Conservation (phyloP, 2,888 invertebrate genomes). For the Sisyra nigra region DNA sequence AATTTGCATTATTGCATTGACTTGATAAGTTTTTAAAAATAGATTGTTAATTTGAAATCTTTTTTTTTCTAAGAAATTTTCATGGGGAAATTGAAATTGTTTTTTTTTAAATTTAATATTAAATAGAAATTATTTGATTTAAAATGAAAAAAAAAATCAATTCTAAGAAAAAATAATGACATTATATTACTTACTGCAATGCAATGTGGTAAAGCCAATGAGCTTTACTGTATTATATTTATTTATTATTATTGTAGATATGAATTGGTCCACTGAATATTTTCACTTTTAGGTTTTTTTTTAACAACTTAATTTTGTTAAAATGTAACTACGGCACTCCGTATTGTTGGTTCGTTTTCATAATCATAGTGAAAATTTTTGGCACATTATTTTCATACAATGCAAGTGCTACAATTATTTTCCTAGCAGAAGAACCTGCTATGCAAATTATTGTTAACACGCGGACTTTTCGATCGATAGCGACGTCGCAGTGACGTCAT, state of each 20-base stretch:
- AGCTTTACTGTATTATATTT: slow-evolving; percentile 3
- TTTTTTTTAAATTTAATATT: too few species aligned
- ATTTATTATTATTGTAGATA: background rate
- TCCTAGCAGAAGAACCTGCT: background rate
- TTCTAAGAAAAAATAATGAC: background rate
- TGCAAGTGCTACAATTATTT: background rate
- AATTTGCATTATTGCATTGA: too few species aligned
- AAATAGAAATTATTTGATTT: too few species aligned
- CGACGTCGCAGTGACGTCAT: slow-evolving; percentile 29
- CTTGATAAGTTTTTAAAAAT: too few species aligned
- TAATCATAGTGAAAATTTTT: background rate
- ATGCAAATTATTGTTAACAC: slow-evolving; percentile 17
- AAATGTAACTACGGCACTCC: background rate
- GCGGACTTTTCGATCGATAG: slow-evolving; percentile 26
- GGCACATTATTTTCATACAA: background rate
- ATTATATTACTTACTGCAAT: slow-evolving; percentile 4
- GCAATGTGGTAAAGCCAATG: slow-evolving; percentile 5
- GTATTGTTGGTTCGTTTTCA: background rate
- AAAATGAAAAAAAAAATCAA: too few species aligned
- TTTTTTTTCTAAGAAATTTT: too few species aligned
- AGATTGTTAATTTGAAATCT: too few species aligned
- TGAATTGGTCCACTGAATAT: background rate
- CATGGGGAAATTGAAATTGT: too few species aligned
- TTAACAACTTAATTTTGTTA: background rate
- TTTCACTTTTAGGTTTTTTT: slow-evolving; percentile 1